phyloP scores from a whole-genome alignment of 2,797 vertebrate genomes.

The Channallabes apus region DNA sequence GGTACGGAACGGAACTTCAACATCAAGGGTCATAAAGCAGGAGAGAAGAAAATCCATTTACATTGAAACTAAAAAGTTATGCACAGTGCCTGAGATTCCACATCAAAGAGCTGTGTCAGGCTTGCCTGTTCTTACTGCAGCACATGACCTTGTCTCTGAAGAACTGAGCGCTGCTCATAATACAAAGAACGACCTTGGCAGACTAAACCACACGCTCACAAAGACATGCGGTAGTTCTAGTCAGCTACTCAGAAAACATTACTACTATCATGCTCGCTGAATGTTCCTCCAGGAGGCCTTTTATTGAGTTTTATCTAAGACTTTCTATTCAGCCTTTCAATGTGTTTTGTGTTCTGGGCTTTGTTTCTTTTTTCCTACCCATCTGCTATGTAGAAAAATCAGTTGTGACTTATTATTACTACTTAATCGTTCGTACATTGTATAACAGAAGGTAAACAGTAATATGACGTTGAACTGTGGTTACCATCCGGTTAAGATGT shows the following conservation, averaged over 20 bases:
- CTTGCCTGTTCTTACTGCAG: conserved; percentile 52
- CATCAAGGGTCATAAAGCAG: conserved; percentile 53
- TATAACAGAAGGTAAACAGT: background rate
- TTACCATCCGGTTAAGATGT: conserved; percentile 7
- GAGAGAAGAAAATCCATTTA: conserved; percentile 52
- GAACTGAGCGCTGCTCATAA: conserved; percentile 45
- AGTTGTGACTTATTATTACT: background rate
- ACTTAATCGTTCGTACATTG: background rate
- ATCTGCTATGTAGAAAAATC: background rate
- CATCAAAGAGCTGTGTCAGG: conserved; percentile 50
- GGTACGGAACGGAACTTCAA: conserved; percentile 46
- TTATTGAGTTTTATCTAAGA: background rate
- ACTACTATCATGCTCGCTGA: background rate
- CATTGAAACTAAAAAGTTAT: conserved; percentile 46
- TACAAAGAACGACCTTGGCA: conserved; percentile 54
- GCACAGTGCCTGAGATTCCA: conserved; percentile 43
- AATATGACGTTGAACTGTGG: background rate
- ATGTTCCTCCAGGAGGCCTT: background rate
- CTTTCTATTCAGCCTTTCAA: background rate
- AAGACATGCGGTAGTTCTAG: conserved; percentile 19
- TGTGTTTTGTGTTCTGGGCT: background rate
- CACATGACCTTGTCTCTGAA: conserved; percentile 50
- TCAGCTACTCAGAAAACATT: background rate
- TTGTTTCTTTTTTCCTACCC: background rate
- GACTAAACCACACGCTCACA: conserved; percentile 37